Evolutionary conservation across 2,797 vertebrate species (phyloP), one percentile per base, ranked within the genome.

Genomic region (Sphaeramia orbicularis): DNA sequence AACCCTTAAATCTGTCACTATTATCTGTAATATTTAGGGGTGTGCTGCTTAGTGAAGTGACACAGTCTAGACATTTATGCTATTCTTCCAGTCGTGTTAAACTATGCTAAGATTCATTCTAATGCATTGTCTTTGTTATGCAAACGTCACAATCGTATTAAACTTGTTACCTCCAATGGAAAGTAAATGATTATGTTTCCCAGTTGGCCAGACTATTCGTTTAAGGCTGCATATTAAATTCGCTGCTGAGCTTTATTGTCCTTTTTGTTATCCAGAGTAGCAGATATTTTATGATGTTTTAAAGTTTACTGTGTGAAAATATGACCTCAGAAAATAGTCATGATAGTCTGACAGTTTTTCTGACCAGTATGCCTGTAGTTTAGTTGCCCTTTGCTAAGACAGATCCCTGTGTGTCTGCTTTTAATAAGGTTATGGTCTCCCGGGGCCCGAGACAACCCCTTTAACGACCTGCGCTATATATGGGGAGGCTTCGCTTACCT

Each of bases 401-500:
- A 16, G 40, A 80, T 86, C 54, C 67, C 52, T 37, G 18, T 76
- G 65, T 89, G 76, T 90, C 80, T 90, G 50, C 60, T 76, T 89
- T 86, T 89, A 78, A 81, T 83, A 89, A 99, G 97, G 88, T 97
- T 90, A 63, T 99, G 98, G 98, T 93, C 94, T 81, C 97, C 98
- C 0, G 96, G 96, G 78, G 96, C 98, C 37, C 93, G 94, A 51
- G 97, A 96, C 82, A 95, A 96, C 81, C 80, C 96, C 41, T 96
- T 95, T 83, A 96, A 96, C 52, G 96, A 99, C 78, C 93, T 98
- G 92, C 96, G 94, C 36, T 99, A 99, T 6, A 90, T 99, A 16
- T 96, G 95, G 94, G 98, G 98, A n/a, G 97, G 97, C 65, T 99
- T 98, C 32, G 81, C 95, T 67, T 98, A 99, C 81, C 90, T 99